Percentiles rank a stretch among this genome's conserved stretches.
These are phyloP conservation scores for Tetrapedia diversipes DNA, from an alignment of 2,888 invertebrate genomes.

Conservation along the genomic window DNA sequence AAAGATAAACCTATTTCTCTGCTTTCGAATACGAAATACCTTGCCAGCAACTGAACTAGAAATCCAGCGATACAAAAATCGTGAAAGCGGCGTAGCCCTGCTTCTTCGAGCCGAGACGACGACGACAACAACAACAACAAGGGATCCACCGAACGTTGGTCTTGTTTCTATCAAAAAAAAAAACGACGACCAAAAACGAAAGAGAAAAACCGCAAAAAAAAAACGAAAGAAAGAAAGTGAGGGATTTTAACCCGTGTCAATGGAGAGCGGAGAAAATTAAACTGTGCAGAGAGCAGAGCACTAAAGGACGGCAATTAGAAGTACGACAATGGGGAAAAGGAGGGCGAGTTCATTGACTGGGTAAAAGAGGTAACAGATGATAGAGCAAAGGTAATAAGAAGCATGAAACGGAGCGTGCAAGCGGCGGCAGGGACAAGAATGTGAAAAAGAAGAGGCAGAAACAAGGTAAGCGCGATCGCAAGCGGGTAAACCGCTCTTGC, in stretches of 20 bases:
- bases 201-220: too few species aligned
- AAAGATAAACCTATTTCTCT: slow-evolving; percentile 18
- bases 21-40: slow-evolving; percentile 7
- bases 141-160: background rate
- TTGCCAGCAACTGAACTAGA: slow-evolving; percentile 27
- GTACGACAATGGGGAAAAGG: slow-evolving; percentile 57
- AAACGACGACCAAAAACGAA: background rate
- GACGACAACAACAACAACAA: too few species aligned
- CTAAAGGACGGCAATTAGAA: slow-evolving; percentile 57
- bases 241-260: slow-evolving; percentile 4
- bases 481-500: slow-evolving; percentile 20
- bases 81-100: slow-evolving; percentile 29
- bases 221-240: background rate
- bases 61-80: slow-evolving; percentile 40
- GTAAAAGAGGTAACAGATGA: slow-evolving; percentile 58
- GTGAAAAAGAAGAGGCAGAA: slow-evolving; percentile 10
- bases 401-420: slow-evolving; percentile 34
- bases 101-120: background rate
- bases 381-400: slow-evolving; percentile 52
- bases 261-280: slow-evolving; percentile 16
- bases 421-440: slow-evolving; percentile 9
- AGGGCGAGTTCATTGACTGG: slow-evolving; percentile 78
- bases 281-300: slow-evolving; percentile 26
- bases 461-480: slow-evolving; percentile 35
- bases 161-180: slow-evolving; percentile 3